A percentile compares a stretch with the other conserved stretches of the same genome.
phyloP scores from a whole-genome alignment of 2,888 invertebrate species.

The Patella pellucida region DNA sequence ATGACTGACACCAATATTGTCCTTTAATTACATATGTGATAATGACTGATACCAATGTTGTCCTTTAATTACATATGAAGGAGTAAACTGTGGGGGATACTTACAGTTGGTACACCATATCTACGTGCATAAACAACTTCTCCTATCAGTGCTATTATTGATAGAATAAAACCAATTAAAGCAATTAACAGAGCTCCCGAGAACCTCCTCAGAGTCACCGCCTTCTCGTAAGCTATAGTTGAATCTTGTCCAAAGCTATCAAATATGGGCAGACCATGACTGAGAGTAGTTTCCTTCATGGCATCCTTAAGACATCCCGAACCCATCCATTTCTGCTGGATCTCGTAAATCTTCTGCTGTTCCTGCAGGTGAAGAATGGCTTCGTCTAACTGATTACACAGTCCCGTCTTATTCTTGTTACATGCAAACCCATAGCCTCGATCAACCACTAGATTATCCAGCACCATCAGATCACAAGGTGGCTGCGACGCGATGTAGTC shows the following conservation, averaged over 20 bases:
- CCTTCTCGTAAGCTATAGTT: slow-evolving; percentile 11
- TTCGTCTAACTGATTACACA: slow-evolving; percentile 15
- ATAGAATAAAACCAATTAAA: slow-evolving; percentile 5
- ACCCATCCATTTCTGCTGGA: slow-evolving; percentile 16
- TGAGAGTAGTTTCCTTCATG: slow-evolving; percentile 1
- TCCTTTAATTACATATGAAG: too few relatives aligned
- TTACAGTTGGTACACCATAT: background rate
- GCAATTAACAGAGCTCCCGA: slow-evolving; percentile 15
- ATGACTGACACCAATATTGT: too few relatives aligned
- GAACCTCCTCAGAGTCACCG: slow-evolving; percentile 21
- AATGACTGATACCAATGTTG: too few relatives aligned
- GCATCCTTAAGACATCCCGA: slow-evolving; percentile 16
- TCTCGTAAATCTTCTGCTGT: slow-evolving; percentile 15
- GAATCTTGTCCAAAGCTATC: slow-evolving; percentile 13
- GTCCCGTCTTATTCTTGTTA: background rate
- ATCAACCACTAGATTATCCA: slow-evolving; percentile 34
- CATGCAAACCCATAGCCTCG: slow-evolving; percentile 39
- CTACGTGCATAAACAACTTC: slow-evolving; percentile 18
- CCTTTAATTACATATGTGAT: too few relatives aligned
- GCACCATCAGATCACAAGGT: slow-evolving; percentile 40
- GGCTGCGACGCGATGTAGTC: slow-evolving; percentile 28
- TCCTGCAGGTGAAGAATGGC: slow-evolving; percentile 14
- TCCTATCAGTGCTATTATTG: background rate
- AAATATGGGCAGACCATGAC: slow-evolving; percentile 15
- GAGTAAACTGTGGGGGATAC: background rate